Conservation (phyloP, 1,140 invertebrate genomes). For the Chionoecetes opilio region DNA sequence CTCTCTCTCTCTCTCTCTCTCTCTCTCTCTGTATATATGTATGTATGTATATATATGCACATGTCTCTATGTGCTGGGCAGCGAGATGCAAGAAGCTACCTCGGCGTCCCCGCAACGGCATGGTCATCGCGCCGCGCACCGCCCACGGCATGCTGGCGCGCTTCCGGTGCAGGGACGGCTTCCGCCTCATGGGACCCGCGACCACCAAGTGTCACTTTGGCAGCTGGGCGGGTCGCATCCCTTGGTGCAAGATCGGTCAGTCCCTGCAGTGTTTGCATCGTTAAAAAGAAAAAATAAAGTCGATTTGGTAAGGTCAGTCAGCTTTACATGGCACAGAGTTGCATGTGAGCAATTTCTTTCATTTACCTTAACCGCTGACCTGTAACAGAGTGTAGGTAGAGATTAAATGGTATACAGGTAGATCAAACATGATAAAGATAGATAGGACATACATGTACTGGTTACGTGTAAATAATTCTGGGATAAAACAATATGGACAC, state of each 20-base stretch:
- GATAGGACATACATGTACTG: too few relatives aligned
- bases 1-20: too few relatives aligned
- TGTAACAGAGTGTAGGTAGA: too few relatives aligned
- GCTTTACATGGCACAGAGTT: background rate
- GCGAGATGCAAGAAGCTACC: slow-evolving; percentile 95
- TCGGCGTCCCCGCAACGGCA: slow-evolving; percentile 93
- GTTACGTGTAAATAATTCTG: too few relatives aligned
- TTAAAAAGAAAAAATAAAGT: too few relatives aligned
- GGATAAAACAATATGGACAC: too few relatives aligned
- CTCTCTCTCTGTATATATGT: background rate
- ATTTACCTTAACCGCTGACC: background rate
- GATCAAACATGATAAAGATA: too few relatives aligned
- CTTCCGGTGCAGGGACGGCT: slow-evolving; percentile 97
- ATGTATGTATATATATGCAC: background rate
- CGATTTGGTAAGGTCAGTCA: background rate
- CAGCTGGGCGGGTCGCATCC: slow-evolving; percentile 94
- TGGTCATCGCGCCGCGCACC: slow-evolving; percentile 97
- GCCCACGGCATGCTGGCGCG: slow-evolving; percentile 96
- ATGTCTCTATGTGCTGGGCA: slow-evolving; percentile 81
- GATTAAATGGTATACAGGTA: too few relatives aligned
- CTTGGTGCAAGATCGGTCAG: slow-evolving; percentile 92
- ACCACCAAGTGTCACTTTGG: slow-evolving; percentile 94
- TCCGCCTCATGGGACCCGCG: slow-evolving; percentile 89
- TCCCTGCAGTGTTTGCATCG: background rate
- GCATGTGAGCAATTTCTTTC: background rate